A percentile compares a stretch with the other conserved stretches of the same genome.
These are phyloP conservation scores for Aphrophora alni DNA, from an alignment of 2,888 invertebrate species.

Conservation along the genomic window DNA sequence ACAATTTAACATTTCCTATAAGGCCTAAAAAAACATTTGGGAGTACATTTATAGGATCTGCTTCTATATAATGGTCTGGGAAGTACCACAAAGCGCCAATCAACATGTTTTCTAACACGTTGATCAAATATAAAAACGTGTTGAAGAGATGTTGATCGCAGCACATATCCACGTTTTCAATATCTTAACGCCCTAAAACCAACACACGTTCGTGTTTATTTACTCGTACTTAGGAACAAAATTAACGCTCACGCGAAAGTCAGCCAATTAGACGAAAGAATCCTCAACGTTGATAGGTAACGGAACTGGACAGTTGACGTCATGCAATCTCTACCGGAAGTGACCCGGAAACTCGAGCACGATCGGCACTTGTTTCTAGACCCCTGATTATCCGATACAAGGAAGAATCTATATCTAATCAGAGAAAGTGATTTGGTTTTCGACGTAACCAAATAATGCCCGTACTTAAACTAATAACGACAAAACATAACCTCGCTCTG, in stretches of 20 bases:
- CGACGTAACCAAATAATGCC: neutral
- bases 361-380: neutral
- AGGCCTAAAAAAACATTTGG: no score
- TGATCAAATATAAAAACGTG: no score
- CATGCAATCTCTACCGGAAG: neutral
- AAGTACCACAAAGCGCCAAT: no score
- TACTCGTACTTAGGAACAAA: neutral
- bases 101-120: no score
- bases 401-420: neutral
- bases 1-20: no score
- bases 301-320: slow-evolving; percentile 4
- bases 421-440: neutral
- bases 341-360: neutral
- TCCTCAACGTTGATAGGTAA: neutral
- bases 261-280: neutral
- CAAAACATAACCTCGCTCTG: neutral
- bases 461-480: neutral
- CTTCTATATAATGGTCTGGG: no score
- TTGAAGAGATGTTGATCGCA: no score
- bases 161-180: no score
- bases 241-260: neutral
- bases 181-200: no score
- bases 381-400: neutral
- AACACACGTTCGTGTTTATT: no score
- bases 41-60: no score